Percentiles rank a stretch among this genome's conserved stretches.
These are phyloP conservation scores for Lasioglossum morio DNA, from an alignment of 2,888 invertebrate genomes.

Conservation along the genomic window DNA sequence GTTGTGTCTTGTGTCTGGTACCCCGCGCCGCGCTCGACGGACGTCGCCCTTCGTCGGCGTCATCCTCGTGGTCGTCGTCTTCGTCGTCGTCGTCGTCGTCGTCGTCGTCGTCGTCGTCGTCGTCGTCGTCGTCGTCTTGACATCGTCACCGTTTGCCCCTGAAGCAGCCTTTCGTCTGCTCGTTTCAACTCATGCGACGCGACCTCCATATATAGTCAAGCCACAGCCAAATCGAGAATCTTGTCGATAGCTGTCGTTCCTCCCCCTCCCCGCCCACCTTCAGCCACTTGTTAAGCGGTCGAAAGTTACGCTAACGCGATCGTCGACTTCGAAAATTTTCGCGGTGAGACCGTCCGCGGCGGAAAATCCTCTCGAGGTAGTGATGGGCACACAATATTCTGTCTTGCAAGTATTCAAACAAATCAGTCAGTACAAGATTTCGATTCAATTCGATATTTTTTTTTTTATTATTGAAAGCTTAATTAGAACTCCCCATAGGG, in stretches of 20 bases:
- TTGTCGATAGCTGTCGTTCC: slow-evolving; percentile 5
- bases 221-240: not conserved
- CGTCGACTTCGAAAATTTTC: not conserved
- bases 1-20: slow-evolving; percentile 44
- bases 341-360: not conserved
- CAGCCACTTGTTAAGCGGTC: not conserved
- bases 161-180: not conserved
- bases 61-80: too few species aligned
- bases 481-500: too few species aligned
- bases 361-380: not conserved
- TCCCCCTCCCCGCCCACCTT: not conserved
- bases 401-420: too few species aligned
- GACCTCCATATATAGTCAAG: slow-evolving; percentile 1
- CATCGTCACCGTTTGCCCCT: not conserved
- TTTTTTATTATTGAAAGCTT: too few species aligned
- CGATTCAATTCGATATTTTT: too few species aligned
- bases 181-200: not conserved
- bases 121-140: not conserved
- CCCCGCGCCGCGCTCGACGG: slow-evolving; percentile 2
- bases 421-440: too few species aligned
- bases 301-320: not conserved
- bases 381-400: too few species aligned
- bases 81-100: not conserved
- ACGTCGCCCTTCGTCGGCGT: not conserved
- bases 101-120: not conserved